phyloP scores from a whole-genome alignment of 2,113 vertebrate genomes.

The Eidolon helvum region DNA sequence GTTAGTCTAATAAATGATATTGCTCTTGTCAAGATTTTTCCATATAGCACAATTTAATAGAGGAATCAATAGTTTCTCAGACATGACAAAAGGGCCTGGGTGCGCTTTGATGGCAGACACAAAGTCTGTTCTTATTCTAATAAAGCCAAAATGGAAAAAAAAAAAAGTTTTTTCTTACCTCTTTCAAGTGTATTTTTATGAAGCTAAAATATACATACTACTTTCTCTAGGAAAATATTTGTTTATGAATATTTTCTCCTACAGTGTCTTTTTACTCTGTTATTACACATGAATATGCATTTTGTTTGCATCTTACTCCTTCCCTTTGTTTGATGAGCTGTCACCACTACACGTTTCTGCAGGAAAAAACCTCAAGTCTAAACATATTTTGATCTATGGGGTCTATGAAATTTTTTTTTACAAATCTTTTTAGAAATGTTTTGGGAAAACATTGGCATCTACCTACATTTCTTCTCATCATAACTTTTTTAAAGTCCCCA shows the following conservation, averaged over 20 bases:
- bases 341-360: neutral
- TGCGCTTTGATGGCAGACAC: conserved; percentile 67
- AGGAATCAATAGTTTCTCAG: conserved; percentile 78
- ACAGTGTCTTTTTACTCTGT: conserved; percentile 45
- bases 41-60: conserved; percentile 80
- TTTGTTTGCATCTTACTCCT: conserved; percentile 32
- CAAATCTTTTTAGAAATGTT: conserved; percentile 29
- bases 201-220: conserved; percentile 68
- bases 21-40: conserved; percentile 80
- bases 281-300: conserved; percentile 74
- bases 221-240: conserved; percentile 71
- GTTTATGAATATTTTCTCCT: conserved; percentile 66
- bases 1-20: conserved; percentile 81
- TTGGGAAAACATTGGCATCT: neutral
- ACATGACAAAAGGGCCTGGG: conserved; percentile 70
- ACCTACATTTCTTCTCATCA: neutral
- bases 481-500: neutral
- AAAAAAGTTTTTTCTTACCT: neutral
- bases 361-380: neutral
- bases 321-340: conserved; percentile 34
- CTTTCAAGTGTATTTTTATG: conserved; percentile 74
- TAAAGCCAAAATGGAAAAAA: conserved; percentile 69
- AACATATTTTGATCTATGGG: conserved; percentile 17
- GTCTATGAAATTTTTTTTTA: conserved; percentile 26
- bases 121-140: conserved; percentile 71